Base-by-base conservation (phyloP, 2,888 invertebrate species). In the Helicoverpa assulta region DNA sequence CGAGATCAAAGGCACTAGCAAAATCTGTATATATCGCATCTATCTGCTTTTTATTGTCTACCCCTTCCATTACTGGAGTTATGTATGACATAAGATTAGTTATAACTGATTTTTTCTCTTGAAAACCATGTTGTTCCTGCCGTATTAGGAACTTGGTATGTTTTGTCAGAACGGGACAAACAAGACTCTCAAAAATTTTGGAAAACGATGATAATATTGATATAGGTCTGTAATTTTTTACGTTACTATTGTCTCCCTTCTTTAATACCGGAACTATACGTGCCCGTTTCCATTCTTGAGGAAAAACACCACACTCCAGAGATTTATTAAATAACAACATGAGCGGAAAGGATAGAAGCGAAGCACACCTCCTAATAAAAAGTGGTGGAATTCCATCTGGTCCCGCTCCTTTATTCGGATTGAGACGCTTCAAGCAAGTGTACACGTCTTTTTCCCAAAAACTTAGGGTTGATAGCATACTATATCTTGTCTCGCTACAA, bases 241-340 rank as follows among this genome's bases (percentile, higher is more conserved):
- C 58, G 50, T 58, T 14, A 14, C 50, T 29, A n/a, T 58, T 58
- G n/a, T 58, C 58, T 19, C 50, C 58, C n/a, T 58, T 58, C n/a
- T 58, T 58, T n/a, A 58, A 58, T 10, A 58, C 40, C 5, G 58
- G 58, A 50, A 58, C 58, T 2, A 58, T 47, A 26, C 60, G 50
- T 5, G 58, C 58, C 0, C 40, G 18, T 21, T 57, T 57, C 40
- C 56, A 57, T 19, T 16, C 12, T 5, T 43, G 21, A 43, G 56
- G 40, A 43, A 57, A 57, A 57, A 57, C 43, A 40, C 56, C 56
- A 19, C 43, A 14, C 40, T 19, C 16, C 4, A 57, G 14, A 40
- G 56, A 57, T 43, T 43, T 57, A 43, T 57, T 57, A 40, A 57
- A 57, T 43, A 57, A 3, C 40, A 14, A 3, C 40, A 40, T 57